These are phyloP conservation scores for Aplocera efformata DNA, from an alignment of 2,888 invertebrate species.

Conservation along the genomic window DNA sequence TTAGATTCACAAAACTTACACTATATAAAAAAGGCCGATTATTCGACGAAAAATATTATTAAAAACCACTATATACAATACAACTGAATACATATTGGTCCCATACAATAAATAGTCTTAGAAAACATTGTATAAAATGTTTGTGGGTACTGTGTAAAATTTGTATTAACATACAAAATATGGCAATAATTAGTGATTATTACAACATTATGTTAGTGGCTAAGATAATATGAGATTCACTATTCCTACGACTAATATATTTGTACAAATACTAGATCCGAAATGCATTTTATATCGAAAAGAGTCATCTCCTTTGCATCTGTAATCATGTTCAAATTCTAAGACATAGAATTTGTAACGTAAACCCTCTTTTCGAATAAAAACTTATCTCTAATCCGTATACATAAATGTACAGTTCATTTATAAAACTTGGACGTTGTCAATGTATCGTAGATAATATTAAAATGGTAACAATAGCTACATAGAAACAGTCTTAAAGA, in stretches of 20 bases:
- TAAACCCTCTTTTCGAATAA: too few relatives aligned
- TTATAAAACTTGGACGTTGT: constrained; percentile 50
- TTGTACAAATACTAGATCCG: constrained; percentile 13
- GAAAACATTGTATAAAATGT: constrained; percentile 3
- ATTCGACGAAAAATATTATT: constrained; percentile 28
- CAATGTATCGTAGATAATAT: constrained; percentile 45
- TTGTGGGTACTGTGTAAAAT: background rate
- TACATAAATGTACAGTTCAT: too few relatives aligned
- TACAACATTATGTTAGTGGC: constrained; percentile 36
- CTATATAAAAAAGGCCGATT: constrained; percentile 27
- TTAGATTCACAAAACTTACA: too few relatives aligned
- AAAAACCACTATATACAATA: constrained; percentile 23
- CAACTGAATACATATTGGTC: constrained; percentile 15
- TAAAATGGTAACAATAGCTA: constrained; percentile 27
- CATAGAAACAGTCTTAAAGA: constrained; percentile 22
- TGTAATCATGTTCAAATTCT: too few relatives aligned
- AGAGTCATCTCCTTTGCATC: too few relatives aligned
- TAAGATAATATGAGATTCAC: constrained; percentile 46
- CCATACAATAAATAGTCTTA: constrained; percentile 20
- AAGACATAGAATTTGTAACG: too few relatives aligned
- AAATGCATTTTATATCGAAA: too few relatives aligned
- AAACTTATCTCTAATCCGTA: too few relatives aligned
- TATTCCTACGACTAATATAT: background rate
- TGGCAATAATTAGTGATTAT: constrained; percentile 43
- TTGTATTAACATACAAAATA: constrained; percentile 27